phyloP scores from a whole-genome alignment of 2,797 vertebrate genomes.

The Clarias laeviceps region DNA sequence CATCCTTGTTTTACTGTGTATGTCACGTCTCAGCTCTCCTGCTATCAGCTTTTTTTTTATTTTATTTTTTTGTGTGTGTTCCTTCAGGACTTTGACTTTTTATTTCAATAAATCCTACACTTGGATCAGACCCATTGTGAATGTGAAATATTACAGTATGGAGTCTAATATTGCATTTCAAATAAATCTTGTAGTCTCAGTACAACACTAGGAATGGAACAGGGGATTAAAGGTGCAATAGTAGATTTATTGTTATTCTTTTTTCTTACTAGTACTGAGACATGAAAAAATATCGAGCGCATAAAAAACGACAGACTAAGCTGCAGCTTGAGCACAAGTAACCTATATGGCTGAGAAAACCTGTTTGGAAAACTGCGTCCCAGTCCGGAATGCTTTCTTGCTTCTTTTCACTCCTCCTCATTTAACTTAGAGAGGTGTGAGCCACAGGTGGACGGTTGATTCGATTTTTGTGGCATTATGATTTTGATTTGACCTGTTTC shows the following conservation, averaged over 20 bases:
- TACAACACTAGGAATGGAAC: background rate
- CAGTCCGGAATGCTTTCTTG: background rate
- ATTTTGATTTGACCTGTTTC: no score
- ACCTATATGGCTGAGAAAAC: background rate
- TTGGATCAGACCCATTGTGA: background rate
- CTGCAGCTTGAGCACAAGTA: no score
- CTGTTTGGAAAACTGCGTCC: background rate
- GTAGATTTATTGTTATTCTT: background rate
- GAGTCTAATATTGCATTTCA: background rate
- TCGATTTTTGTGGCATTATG: no score
- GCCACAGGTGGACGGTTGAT: no score
- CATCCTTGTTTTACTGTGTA: background rate
- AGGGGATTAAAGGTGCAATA: background rate
- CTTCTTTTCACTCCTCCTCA: background rate
- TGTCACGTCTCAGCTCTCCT: background rate
- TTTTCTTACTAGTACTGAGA: background rate
- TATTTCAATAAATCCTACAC: background rate
- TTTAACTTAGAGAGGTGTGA: no score
- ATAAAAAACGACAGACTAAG: background rate
- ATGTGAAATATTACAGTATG: background rate
- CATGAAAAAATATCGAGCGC: background rate
- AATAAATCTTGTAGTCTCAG: background rate
- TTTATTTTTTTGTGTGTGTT: background rate
- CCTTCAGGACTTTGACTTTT: background rate
- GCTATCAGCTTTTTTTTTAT: background rate